These are phyloP conservation scores for Drosophila gunungcola DNA, from an alignment of 1,140 invertebrate genomes.

Conservation along the genomic window DNA sequence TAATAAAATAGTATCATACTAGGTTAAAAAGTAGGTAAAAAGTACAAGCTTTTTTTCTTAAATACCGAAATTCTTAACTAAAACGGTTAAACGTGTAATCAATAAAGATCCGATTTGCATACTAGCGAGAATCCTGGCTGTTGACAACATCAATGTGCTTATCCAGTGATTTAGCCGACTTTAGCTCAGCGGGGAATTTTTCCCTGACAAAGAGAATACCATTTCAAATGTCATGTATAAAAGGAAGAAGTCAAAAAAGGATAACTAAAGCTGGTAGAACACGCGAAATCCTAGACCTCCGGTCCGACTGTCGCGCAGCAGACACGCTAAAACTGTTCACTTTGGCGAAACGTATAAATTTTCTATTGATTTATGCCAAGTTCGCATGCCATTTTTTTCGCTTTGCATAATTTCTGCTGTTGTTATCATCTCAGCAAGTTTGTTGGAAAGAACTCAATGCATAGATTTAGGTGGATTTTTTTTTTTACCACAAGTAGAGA, in stretches of 20 bases:
- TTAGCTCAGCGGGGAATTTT: constrained; percentile 34
- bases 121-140: constrained; percentile 20
- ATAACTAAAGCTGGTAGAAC: constrained; percentile 45
- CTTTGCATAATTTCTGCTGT: constrained; percentile 80
- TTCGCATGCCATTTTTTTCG: constrained; percentile 82
- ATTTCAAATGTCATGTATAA: constrained; percentile 53
- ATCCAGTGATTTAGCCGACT: constrained; percentile 45
- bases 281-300: constrained; percentile 63
- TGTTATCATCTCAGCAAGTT: no score
- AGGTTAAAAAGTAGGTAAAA: no score
- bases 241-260: constrained; percentile 35
- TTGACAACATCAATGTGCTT: constrained; percentile 55
- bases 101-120: constrained; percentile 34
- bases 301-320: constrained; percentile 48
- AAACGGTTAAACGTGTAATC: constrained; percentile 26
- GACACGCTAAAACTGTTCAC: constrained; percentile 68
- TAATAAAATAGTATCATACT: no score
- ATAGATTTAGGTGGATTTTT: no score
- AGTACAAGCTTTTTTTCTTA: no score
- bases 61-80: constrained; percentile 2
- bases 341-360: constrained; percentile 81
- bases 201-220: constrained; percentile 48
- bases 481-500: no score
- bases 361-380: constrained; percentile 84
- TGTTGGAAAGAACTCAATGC: no score